phyloP scores from a whole-genome alignment of 2,113 vertebrate species.

The Caloenas nicobarica region DNA sequence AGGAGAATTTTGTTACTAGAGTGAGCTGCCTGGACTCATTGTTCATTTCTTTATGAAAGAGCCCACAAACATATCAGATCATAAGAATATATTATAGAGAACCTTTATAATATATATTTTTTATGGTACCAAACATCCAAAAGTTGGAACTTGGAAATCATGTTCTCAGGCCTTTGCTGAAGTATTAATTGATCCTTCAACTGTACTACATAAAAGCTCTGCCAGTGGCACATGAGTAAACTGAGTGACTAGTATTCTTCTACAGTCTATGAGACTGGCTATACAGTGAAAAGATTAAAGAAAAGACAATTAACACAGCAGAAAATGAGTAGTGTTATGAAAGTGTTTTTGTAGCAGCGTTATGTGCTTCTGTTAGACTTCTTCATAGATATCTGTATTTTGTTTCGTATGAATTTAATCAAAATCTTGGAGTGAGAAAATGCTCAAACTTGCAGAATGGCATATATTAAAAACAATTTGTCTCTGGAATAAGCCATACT shows the following conservation, averaged over 20 bases:
- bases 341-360: neutral
- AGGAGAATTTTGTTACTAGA: neutral
- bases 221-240: neutral
- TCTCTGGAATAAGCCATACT: neutral
- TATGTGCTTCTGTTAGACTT: neutral
- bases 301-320: neutral
- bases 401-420: neutral
- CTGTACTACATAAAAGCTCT: neutral
- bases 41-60: neutral
- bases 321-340: neutral
- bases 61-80: neutral
- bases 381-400: neutral
- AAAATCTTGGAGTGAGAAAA: neutral
- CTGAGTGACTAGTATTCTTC: neutral
- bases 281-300: neutral
- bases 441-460: neutral
- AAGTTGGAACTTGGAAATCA: neutral
- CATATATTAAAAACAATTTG: neutral
- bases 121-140: neutral
- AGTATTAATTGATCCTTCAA: neutral
- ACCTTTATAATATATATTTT: neutral
- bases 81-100: neutral
- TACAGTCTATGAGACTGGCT: neutral
- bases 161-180: neutral
- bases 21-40: neutral